These are phyloP conservation scores for Balearica regulorum DNA, from an alignment of 2,797 vertebrate species.

Conservation along the genomic window DNA sequence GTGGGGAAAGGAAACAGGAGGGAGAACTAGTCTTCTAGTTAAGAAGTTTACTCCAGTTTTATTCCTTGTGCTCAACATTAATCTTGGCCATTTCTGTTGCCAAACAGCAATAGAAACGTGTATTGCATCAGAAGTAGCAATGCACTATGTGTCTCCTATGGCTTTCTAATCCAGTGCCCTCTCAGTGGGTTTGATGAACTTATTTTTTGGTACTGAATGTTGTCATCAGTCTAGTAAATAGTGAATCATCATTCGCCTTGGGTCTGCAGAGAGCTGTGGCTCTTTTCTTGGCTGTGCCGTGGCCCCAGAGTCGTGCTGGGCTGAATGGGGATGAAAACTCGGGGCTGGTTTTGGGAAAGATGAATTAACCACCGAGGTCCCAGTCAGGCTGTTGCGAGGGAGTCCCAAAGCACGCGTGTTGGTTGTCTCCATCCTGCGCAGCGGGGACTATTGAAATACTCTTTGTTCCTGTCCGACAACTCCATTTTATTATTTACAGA, in stretches of 20 bases:
- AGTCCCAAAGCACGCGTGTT: fast-evolving
- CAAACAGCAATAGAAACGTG: neutral
- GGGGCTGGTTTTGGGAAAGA: neutral
- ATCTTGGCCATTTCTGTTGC: neutral
- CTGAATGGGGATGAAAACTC: neutral
- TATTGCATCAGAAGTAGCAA: neutral
- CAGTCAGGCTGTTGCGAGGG: neutral
- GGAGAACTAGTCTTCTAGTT: neutral
- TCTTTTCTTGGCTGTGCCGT: neutral
- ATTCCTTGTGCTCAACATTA: neutral
- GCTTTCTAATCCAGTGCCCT: fast-evolving
- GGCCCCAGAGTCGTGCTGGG: neutral
- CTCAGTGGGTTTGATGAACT: neutral
- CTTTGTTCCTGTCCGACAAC: neutral
- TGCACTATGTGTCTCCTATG: fast-evolving
- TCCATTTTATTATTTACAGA: neutral
- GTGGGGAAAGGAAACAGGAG: neutral
- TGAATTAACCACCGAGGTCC: fast-evolving
- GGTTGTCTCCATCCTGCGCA: neutral
- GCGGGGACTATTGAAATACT: neutral
- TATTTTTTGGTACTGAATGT: neutral
- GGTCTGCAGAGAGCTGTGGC: neutral
- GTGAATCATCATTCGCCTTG: neutral
- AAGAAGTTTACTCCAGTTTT: neutral
- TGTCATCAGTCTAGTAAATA: neutral